A percentile compares a stretch with the other conserved stretches of the same genome.
Conservation (phyloP, 2,797 vertebrate genomes). For the Columba guinea region DNA sequence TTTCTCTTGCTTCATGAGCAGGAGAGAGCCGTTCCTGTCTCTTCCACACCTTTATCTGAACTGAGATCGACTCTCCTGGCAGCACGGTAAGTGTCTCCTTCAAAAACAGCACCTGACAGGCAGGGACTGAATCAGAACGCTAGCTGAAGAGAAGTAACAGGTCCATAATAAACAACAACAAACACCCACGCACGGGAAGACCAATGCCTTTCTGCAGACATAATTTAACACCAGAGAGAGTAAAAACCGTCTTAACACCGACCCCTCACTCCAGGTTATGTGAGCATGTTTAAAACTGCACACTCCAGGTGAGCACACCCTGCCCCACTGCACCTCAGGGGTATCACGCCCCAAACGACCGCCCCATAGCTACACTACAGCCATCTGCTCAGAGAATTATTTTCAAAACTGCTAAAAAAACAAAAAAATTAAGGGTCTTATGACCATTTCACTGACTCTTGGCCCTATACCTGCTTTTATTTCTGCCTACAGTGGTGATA, state of each 20-base stretch:
- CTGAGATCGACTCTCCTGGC: background rate
- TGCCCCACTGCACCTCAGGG: background rate
- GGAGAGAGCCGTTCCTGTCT: background rate
- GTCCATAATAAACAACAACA: background rate
- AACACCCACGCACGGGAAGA: background rate
- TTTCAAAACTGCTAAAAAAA: background rate
- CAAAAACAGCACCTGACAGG: background rate
- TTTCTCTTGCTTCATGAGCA: background rate
- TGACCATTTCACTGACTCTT: background rate
- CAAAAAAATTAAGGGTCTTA: background rate
- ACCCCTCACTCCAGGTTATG: background rate
- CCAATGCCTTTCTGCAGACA: background rate
- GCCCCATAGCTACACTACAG: background rate
- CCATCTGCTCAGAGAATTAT: background rate
- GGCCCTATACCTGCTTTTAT: background rate
- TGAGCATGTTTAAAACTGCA: background rate
- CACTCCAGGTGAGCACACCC: fast-evolving
- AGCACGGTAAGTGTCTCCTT: background rate
- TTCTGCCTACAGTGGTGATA: background rate
- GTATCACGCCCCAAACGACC: background rate
- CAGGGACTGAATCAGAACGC: background rate
- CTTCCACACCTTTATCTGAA: too few relatives aligned
- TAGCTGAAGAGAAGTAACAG: background rate
- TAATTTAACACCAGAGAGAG: background rate
- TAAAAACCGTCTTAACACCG: background rate